Base-by-base conservation (phyloP, 64 coral and sea anemone species). In the Platygyra sinensis region DNA sequence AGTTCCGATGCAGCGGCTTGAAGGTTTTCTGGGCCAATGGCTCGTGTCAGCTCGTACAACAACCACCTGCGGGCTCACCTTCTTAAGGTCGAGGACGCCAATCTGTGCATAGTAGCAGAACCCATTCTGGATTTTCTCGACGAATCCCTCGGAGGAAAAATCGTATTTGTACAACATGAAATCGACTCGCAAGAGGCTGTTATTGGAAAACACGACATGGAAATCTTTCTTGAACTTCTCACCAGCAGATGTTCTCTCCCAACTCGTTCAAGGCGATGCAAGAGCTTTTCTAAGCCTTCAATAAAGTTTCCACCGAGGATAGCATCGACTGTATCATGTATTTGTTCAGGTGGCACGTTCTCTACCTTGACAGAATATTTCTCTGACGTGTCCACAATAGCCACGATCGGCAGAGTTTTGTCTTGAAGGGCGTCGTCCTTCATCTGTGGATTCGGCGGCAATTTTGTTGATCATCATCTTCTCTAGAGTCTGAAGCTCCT, bases 121-220 rank as follows among this genome's bases (percentile, higher is more conserved):
- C 12, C 15, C 67, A 22, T 91, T 91, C 28, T 39, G 57, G 11
- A 72, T 8, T 59, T 82, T 19, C 0, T 83, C 13, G 25, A 29
- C 20, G 20, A 91, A 1, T 13, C 89, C 89, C 20, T 33, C 28
- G 27, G 67, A 83, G 18, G 52, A 31, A 42, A 83, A 84, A 31
- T 91, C 80, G 17, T 91, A 83, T 69, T 91, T 91, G 89, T 91
- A 90, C 15, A 59, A 62, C 38, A 74, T 74, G 65, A 74, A 90
- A 29, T 90, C 79, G 29, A 83, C 60, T 29, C 89, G 89, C 27
- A 90, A 50, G 20, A 90, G 89, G 61, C 78, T 90, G 78, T 83
- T 90, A 50, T 83, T 83, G 18, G 79, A 63, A 72, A 59, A 90
- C 0, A 90, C 67, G 0, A 90, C 71, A 22, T 80, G 71, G 29